phyloP scores from a whole-genome alignment of 1,140 invertebrate genomes.

The Monochamus saltuarius region DNA sequence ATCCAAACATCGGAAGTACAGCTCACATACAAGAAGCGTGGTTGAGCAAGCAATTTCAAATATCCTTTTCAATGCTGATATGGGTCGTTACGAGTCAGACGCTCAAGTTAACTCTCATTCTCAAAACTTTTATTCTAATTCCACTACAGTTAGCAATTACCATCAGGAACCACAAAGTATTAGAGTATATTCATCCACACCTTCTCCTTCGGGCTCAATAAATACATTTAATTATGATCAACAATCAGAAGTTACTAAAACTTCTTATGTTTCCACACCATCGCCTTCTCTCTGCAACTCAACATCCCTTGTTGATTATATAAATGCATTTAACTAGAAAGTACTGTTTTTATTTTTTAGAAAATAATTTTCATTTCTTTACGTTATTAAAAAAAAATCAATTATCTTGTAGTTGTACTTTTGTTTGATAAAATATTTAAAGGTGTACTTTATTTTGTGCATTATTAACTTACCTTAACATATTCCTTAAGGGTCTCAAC shows the following conservation, averaged over 20 bases:
- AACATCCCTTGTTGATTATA: no score
- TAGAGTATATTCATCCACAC: constrained; percentile 44
- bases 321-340: no score
- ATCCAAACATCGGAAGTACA: constrained; percentile 16
- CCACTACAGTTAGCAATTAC: constrained; percentile 9
- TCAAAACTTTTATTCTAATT: constrained; percentile 16
- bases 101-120: constrained; percentile 10
- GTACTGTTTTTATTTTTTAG: no score
- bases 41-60: constrained; percentile 8
- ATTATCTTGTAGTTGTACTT: background rate
- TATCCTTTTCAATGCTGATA: constrained; percentile 19
- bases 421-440: background rate
- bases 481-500: constrained; percentile 7
- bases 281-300: no score
- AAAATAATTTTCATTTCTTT: no score
- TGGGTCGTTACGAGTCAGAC: constrained; percentile 5
- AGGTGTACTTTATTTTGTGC: background rate
- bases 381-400: no score
- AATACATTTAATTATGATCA: no score
- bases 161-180: constrained; percentile 38
- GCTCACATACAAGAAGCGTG: constrained; percentile 9
- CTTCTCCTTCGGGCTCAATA: constrained; percentile 26
- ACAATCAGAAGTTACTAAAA: no score
- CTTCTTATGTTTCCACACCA: no score
- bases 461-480: constrained; percentile 14